Percentiles rank a stretch among this genome's conserved stretches.
Evolutionary conservation across 2,797 vertebrate genomes (phyloP).

Genomic region (Simalia tracyae): DNA sequence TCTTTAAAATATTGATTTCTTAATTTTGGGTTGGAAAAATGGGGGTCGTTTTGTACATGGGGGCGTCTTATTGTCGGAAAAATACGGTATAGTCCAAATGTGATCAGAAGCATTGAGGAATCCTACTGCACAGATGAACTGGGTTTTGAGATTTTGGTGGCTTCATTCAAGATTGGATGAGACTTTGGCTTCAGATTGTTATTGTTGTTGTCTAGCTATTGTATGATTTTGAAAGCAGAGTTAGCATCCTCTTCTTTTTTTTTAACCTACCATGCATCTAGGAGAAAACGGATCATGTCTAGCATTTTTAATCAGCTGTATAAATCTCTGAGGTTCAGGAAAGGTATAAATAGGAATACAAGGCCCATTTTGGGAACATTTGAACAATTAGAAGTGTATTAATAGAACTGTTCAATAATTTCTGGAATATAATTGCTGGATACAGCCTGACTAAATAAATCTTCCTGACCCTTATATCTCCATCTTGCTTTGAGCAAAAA

Average conservation of each 20-base stretch:
- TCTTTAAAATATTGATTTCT: no score
- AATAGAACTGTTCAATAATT: background rate
- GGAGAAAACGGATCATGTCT: background rate
- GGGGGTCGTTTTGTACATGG: no score
- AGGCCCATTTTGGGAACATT: background rate
- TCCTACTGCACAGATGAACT: background rate
- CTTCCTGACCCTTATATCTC: background rate
- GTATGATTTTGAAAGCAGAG: background rate
- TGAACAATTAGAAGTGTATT: background rate
- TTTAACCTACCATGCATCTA: background rate
- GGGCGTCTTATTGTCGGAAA: no score
- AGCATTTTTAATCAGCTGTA: background rate
- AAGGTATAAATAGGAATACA: background rate
- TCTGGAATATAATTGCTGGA: constrained; percentile 19
- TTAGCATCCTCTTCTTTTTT: background rate
- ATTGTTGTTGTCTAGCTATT: background rate
- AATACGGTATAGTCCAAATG: no score
- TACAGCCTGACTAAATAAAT: background rate
- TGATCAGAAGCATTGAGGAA: background rate
- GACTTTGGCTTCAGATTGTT: background rate
- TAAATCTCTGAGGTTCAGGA: background rate
- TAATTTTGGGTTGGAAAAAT: no score
- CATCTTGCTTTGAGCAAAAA: background rate
- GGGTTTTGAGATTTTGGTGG: background rate
- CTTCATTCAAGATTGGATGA: background rate